Base-by-base conservation (phyloP, 2,888 invertebrate species). In the Trichopoda pennipes region DNA sequence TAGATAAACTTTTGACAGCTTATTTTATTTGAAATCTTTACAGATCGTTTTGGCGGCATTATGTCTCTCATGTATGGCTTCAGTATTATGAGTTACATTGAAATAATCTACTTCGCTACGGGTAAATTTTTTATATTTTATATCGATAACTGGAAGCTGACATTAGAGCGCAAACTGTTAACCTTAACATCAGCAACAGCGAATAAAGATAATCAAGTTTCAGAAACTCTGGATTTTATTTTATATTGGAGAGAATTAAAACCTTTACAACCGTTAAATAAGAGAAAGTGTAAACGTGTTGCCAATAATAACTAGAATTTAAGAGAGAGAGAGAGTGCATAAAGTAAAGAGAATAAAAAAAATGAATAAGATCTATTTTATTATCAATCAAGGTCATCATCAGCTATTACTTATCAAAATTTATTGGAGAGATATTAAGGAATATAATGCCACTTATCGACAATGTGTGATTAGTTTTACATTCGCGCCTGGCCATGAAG, bases 1-100 rank as follows among this genome's bases (percentile, higher is more conserved):
- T n/a, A n/a, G n/a, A n/a, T n/a, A 66, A 64, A 7, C 38, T 17
- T 16, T 7, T 21, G 23, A 14, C 16, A 21, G 19, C 53, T 44
- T 28, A 16, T 17, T 9, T 0, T n/a, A 44, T 2, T 58, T 56
- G 2, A 35, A 4, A 32, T 51, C 16, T 12, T 56, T 21, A 10
- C 76, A 91, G 91, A 88, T 86, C 88, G 90, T 3, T 90, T 90
- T 82, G 91, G 91, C 10, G 91, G 91, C 35, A 90, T 91, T 49
- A 86, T 90, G 68, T 88, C 89, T 0, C 80, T 91, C 3, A 90
- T 90, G 88, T 90, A 89, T 79, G 91, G 91, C 16, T 90, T 90
- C 55, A 90, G 91, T 63, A 86, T 91, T n/a, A 85, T 91, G 10
- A 89, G 89, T 47, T 86, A 87, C 74, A 88, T 90, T 28, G 91